phyloP scores from a whole-genome alignment of 1,140 invertebrate species.

The Danaus melanippus region DNA sequence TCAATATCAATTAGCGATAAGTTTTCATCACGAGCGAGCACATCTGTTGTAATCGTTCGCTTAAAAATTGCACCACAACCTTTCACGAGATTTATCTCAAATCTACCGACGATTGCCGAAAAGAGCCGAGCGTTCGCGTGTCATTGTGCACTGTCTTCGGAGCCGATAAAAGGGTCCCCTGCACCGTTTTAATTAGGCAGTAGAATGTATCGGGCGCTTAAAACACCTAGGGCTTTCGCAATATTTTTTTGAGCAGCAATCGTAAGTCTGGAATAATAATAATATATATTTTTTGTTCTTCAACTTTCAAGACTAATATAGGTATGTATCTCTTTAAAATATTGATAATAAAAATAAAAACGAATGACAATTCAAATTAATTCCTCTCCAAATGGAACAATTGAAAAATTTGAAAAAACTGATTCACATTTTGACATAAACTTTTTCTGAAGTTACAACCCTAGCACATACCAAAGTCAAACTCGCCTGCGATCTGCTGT shows the following conservation, averaged over 20 bases:
- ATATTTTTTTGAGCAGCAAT: conserved; percentile 1
- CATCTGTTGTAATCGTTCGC: conserved; percentile 28
- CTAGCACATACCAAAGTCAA: conserved; percentile 22
- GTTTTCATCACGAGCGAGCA: conserved; percentile 14
- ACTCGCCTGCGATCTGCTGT: conserved; percentile 32
- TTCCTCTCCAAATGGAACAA: no score
- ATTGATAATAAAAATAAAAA: no score
- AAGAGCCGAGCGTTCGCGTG: conserved; percentile 52
- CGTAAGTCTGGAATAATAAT: conserved; percentile 2
- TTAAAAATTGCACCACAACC: conserved; percentile 35
- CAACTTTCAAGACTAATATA: no score
- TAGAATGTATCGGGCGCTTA: conserved; percentile 47
- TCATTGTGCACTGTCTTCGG: conserved; percentile 52
- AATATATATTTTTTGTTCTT: conserved; percentile 5
- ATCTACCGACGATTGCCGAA: conserved; percentile 33
- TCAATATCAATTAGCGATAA: conserved; percentile 15
- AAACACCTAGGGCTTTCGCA: background rate
- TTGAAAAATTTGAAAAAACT: no score
- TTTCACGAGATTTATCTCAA: conserved; percentile 30
- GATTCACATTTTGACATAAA: no score
- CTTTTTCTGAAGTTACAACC: conserved; percentile 20
- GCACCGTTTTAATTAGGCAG: conserved; percentile 66
- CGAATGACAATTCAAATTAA: no score
- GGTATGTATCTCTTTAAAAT: no score
- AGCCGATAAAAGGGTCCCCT: conserved; percentile 56